Conservation (phyloP, 2,113 vertebrate genomes). For the human region DNA sequence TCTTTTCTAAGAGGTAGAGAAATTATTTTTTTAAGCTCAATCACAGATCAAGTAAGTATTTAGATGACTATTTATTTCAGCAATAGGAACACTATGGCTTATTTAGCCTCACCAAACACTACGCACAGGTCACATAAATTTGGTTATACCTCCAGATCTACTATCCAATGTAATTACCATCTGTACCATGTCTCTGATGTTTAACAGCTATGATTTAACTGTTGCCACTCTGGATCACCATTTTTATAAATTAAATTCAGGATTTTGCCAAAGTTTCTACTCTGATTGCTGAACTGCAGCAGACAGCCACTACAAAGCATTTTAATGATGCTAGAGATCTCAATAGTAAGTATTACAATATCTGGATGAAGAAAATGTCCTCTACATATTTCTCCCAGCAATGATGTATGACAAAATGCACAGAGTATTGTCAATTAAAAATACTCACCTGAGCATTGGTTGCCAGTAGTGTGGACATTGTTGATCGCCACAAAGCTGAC, state of each 20-base stretch:
- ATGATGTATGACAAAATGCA: background rate
- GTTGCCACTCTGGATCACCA: background rate
- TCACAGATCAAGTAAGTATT: background rate
- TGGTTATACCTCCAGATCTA: background rate
- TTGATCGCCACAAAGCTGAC: background rate
- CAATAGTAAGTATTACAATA: background rate
- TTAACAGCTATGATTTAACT: background rate
- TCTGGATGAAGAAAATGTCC: background rate
- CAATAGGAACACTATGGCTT: background rate
- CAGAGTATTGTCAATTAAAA: background rate
- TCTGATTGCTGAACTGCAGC: background rate
- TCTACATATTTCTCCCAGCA: background rate
- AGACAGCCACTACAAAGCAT: background rate
- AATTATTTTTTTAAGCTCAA: background rate
- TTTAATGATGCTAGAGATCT: background rate
- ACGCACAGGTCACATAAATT: background rate
- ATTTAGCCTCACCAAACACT: background rate
- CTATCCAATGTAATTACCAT: background rate
- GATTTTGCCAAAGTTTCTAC: background rate
- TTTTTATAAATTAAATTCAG: background rate
- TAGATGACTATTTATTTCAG: background rate
- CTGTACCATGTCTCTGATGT: background rate
- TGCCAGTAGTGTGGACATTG: background rate
- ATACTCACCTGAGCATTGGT: background rate
- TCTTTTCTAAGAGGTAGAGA: background rate